Base-by-base conservation (phyloP, 1,140 invertebrate genomes). In the Elymnias hypermnestra region DNA sequence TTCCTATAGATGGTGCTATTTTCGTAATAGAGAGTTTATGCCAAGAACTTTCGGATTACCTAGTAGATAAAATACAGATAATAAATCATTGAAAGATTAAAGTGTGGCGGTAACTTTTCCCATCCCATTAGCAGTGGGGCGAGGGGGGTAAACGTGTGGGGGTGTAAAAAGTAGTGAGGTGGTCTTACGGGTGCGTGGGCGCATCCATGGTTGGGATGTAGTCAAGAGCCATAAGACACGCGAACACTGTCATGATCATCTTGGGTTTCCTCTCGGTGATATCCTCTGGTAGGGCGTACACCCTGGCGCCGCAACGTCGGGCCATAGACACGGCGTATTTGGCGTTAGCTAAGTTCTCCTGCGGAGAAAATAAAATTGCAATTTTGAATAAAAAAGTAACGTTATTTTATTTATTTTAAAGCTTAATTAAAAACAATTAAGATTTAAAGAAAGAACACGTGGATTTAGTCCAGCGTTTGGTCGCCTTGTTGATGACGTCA, bases 241-340 rank as follows among this genome's bases (percentile, higher is more conserved):
- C 97, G 88, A 99, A 99, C 31, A 99, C 94, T 3, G 98, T 99
- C 97, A 99, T 97, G 13, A 99, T 94, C 97, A 99, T 98, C 88
- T 99, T 99, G 17, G 92, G 95, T 81, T 99, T 99, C 1, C 98
- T 92, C 88, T 99, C 97, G 2, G 96, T 94, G 64, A 99, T 99
- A 86, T 99, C 98, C 87, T 99, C 98, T n/a, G 98, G 98, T 44
- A 99, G 87, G 14, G 98, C 98, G 82, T 99, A 99, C 8, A 99
- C 97, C 33, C 96, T 90, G 33, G 98, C 98, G 26, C 98, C 98
- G 65, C 96, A 96, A 83, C 98, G 99, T 37, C 98, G 90, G 1
- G 97, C 97, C 92, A 98, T 96, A 1, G 97, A 98, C 65, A 99
- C 96, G 25, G 98, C 98, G 87, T 99, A 99, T 79, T 99, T 99